Conservation (phyloP, 2,797 vertebrate genomes). For the Gallirallus australis region DNA sequence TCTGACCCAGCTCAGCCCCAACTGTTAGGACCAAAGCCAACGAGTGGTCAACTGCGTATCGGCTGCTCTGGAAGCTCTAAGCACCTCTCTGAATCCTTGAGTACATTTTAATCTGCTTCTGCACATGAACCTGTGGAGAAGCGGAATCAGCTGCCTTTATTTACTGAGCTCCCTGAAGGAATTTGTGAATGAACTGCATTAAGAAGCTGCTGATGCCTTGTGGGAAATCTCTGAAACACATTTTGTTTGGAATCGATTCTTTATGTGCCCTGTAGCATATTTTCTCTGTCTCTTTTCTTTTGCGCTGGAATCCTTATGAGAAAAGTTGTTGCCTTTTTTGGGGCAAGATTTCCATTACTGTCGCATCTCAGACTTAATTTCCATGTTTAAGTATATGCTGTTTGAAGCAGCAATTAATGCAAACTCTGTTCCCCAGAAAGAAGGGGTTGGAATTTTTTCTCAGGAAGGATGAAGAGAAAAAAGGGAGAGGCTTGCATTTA, state of each 20-base stretch:
- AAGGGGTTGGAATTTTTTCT: conserved; percentile 14
- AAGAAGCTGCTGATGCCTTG: conserved; percentile 33
- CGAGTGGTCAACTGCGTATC: neutral
- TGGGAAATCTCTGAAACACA: conserved; percentile 52
- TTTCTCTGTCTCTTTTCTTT: conserved; percentile 41
- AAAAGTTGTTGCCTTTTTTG: conserved; percentile 19
- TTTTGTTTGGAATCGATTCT: conserved; percentile 55
- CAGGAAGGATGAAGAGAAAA: neutral
- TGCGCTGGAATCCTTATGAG: conserved; percentile 36
- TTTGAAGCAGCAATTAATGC: conserved; percentile 69
- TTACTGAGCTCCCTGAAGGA: conserved; percentile 28
- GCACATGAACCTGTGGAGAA: neutral
- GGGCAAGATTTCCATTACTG: conserved; percentile 43
- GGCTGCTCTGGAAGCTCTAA: neutral
- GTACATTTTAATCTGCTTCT: neutral
- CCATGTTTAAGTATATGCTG: conserved; percentile 51
- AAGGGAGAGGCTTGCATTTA: neutral
- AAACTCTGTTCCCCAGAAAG: conserved; percentile 33
- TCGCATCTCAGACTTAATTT: conserved; percentile 54
- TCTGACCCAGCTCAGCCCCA: neutral
- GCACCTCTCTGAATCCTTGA: neutral
- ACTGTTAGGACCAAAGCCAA: neutral
- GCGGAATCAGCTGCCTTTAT: neutral
- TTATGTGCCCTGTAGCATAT: conserved; percentile 42
- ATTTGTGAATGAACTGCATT: conserved; percentile 35